A percentile compares a stretch with the other conserved stretches of the same genome.
Conservation (phyloP, 2,888 invertebrate species). For the Polydrusus cervinus region DNA sequence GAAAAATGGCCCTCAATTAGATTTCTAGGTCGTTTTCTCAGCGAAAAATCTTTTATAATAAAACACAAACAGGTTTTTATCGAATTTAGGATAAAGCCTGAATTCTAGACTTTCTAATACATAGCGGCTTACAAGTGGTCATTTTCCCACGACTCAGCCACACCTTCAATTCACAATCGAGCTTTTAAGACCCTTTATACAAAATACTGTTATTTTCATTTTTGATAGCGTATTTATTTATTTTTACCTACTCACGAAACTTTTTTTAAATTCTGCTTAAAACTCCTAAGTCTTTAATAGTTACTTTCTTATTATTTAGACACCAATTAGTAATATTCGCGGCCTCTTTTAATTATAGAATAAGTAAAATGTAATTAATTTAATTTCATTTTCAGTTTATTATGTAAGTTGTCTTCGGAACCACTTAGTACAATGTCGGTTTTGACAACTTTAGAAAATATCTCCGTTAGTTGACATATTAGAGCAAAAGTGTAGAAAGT, state of each 20-base stretch:
- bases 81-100: conserved; percentile 21
- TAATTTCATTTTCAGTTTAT: too few species aligned
- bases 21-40: conserved; percentile 6
- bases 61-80: conserved; percentile 24
- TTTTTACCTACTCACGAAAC: background rate
- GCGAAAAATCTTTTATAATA: conserved; percentile 19
- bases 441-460: too few species aligned
- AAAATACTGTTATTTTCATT: background rate
- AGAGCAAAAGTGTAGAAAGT: too few species aligned
- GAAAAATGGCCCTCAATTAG: conserved; percentile 17
- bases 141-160: conserved; percentile 19
- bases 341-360: too few species aligned
- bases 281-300: background rate
- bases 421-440: too few species aligned
- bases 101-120: conserved; percentile 24
- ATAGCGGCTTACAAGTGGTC: conserved; percentile 16
- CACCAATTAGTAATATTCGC: too few species aligned
- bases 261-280: background rate
- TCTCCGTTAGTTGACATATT: too few species aligned
- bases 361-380: too few species aligned
- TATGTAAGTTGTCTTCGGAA: too few species aligned
- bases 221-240: background rate
- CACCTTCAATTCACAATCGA: conserved; percentile 16
- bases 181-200: conserved; percentile 11
- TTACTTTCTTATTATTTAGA: background rate